phyloP scores from a whole-genome alignment of 2,113 vertebrate species.

The Channa maculata region DNA sequence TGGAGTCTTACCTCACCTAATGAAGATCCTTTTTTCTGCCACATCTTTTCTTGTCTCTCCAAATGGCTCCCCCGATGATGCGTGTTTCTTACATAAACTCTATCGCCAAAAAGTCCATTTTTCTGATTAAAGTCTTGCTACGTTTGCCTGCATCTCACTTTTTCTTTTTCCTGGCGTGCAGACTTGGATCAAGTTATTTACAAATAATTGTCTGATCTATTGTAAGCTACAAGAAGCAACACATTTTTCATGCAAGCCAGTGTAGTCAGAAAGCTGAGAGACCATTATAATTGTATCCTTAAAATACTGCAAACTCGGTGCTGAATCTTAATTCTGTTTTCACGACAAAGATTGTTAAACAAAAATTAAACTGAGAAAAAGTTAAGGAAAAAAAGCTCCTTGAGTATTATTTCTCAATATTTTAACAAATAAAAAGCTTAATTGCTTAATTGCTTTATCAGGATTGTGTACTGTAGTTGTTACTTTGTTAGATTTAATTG shows the following conservation, averaged over 20 bases:
- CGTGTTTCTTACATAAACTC: slow-evolving; percentile 43
- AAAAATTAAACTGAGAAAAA: neutral
- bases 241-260: neutral
- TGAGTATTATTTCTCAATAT: neutral
- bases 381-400: neutral
- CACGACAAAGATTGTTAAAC: neutral
- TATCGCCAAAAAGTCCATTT: slow-evolving; percentile 40
- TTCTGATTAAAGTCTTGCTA: slow-evolving; percentile 20
- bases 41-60: slow-evolving; percentile 40
- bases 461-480: neutral
- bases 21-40: slow-evolving; percentile 55
- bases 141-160: slow-evolving; percentile 17
- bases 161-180: slow-evolving; percentile 10
- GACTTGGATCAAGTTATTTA: slow-evolving; percentile 20
- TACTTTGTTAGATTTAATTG: slow-evolving; percentile 6
- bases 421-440: neutral
- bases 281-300: neutral
- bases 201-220: slow-evolving; percentile 31
- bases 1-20: slow-evolving; percentile 60
- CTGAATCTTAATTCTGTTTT: neutral
- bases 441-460: neutral
- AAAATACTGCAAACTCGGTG: neutral
- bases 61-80: slow-evolving; percentile 46
- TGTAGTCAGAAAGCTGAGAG: slow-evolving; percentile 4
- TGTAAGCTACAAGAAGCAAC: slow-evolving; percentile 8